Evolutionary conservation across 2,888 invertebrate species (phyloP), one percentile per base, ranked within the genome.

Genomic region (Reticulitermes lucifugus): DNA sequence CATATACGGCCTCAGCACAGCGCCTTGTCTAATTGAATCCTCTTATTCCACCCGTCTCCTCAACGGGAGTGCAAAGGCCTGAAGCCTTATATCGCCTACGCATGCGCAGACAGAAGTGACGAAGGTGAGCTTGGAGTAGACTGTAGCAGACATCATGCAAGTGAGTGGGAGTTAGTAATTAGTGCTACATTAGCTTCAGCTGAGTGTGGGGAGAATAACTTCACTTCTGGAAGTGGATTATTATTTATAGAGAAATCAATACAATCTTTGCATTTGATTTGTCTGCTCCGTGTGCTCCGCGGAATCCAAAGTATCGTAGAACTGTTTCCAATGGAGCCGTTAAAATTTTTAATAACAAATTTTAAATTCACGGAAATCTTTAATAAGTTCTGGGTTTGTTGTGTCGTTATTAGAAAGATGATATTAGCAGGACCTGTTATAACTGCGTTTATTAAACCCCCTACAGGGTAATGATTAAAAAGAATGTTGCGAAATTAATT

Each of bases 1-100:
- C 65, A n/a, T 65, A 7, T 10, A n/a, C 65, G 18, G 18, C 18
- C 5, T 14, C 14, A 18, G 51, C 79, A 14, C 51, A 1, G 46
- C 55, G 14, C 51, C 51, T 55, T n/a, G n/a, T 79, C 79, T 79
- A 79, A 79, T 79, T 79, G 79, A 79, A 79, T 79, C 79, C 46
- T 55, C 79, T 55, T 79, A 79, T 79, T 55, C 51, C 25, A 35
- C 18, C 51, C n/a, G 22, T 25, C 55, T 51, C 25, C 79, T 43
- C 65, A 7, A 10, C 65, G 12, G n/a, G 65, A 65, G 25, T 55
- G 18, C 14, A 55, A 18, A 55, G 55, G 14, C 18, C 55, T 18
- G 14, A 55, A 18, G 55, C 21, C 55, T 10, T 55, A 18, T 1
- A 14, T 14, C 18, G 14, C 7, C 3, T n/a, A 25, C 65, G 65